phyloP scores from a whole-genome alignment of 2,113 vertebrate genomes.

The Elephantulus edwardii region DNA sequence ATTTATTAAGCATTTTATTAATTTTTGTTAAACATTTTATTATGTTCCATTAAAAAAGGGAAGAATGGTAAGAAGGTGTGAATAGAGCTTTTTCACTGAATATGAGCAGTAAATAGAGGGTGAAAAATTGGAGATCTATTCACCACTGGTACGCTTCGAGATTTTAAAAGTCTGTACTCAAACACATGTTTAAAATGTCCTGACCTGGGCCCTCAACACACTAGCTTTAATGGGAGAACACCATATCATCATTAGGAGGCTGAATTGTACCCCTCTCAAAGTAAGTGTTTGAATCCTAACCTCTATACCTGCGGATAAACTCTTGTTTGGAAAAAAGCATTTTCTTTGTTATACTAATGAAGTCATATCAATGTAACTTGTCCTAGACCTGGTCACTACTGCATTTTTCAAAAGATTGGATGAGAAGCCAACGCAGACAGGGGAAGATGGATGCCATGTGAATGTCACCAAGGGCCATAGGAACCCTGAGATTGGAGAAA shows the following conservation, averaged over 20 bases:
- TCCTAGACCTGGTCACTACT: background rate
- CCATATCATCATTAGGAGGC: background rate
- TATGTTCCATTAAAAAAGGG: background rate
- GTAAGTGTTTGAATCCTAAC: background rate
- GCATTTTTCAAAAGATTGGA: background rate
- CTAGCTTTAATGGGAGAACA: background rate
- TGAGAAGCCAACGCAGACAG: too few species aligned
- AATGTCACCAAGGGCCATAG: background rate
- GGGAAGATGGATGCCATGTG: too few species aligned
- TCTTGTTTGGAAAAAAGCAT: background rate
- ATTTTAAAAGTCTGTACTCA: constrained; percentile 26
- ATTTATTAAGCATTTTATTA: too few species aligned
- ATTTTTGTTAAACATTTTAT: too few species aligned
- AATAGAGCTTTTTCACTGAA: constrained; percentile 21
- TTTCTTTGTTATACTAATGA: background rate
- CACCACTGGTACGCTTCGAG: background rate
- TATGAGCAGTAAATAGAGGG: background rate
- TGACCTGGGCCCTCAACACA: background rate
- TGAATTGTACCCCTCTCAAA: background rate
- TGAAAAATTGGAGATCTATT: constrained; percentile 9
- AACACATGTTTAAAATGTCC: constrained; percentile 18
- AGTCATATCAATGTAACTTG: background rate
- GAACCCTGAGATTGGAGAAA: too few species aligned
- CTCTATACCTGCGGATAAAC: background rate
- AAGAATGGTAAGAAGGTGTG: background rate